A percentile compares a stretch with the other conserved stretches of the same genome.
Conservation (phyloP, 2,113 vertebrate species). For the Alectura lathami region DNA sequence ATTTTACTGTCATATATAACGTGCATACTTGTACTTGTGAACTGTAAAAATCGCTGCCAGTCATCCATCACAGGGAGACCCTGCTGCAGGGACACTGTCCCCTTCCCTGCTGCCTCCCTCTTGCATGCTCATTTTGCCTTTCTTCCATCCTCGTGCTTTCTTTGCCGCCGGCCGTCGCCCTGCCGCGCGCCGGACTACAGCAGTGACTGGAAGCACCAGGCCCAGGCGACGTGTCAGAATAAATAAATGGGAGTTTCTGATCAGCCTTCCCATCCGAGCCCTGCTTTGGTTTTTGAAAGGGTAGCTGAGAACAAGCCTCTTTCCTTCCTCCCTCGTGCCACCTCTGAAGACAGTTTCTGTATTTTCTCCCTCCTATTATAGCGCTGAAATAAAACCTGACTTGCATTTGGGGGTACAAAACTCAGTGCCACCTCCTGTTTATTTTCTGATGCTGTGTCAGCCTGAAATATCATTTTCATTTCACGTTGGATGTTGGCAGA, state of each 20-base stretch:
- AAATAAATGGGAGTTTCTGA: not conserved
- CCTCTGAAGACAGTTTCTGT: not conserved
- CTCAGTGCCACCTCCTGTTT: not conserved
- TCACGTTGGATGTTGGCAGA: not conserved
- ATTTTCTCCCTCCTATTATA: not conserved
- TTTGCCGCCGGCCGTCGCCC: not conserved
- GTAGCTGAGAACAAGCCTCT: not conserved
- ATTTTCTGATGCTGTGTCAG: not conserved
- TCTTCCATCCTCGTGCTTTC: not conserved
- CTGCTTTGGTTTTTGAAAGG: not conserved
- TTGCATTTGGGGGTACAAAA: conserved; percentile 21
- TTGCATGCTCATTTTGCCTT: not conserved
- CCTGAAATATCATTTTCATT: conserved; percentile 51
- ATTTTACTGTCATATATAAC: not conserved
- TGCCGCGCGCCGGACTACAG: not conserved
- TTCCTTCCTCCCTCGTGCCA: not conserved
- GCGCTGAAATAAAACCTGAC: not conserved
- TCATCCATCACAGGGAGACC: not conserved
- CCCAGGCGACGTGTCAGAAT: not conserved
- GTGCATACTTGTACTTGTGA: not conserved
- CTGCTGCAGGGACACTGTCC: not conserved
- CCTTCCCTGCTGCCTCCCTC: not conserved
- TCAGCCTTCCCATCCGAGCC: not conserved
- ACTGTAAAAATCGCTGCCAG: not conserved
- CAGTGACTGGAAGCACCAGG: not conserved